Base-by-base conservation (phyloP, 2,797 vertebrate genomes). In the Sus cebifrons region DNA sequence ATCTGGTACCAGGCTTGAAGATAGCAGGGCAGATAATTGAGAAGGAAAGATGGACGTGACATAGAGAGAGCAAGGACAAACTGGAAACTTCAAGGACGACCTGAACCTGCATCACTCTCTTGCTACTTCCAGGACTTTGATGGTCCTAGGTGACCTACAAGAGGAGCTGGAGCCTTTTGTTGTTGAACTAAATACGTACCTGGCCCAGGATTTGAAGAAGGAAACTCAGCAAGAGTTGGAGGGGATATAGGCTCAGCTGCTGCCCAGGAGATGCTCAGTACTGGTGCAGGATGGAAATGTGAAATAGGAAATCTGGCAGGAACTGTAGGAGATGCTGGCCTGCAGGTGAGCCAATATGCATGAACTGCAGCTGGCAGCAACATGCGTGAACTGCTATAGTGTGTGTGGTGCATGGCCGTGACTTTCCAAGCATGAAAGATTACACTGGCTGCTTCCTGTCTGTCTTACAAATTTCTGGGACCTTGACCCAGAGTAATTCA, bases 371-470 rank as follows among this genome's bases (percentile, higher is more conserved):
- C 40, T 64, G 20, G 36, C 8, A 29, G 20, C 0, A 10, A 27
- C 6, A 8, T 3, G 4, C n/a, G 12, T 0, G 17, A 70, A 20
- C 21, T 36, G 2, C 15, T 21, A 0, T 18, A 78, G 54, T 17
- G 52, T 40, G 52, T 40, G 44, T n/a, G 13, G 3, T 15, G 27
- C 27, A 18, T 62, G 18, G 40, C 21, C 25, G 23, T 16, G 54
- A 62, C 60, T 70, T 74, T 32, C 60, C 40, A 36, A 18, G 14
- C 3, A 23, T 52, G 36, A 52, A 52, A 56, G 18, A 6, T 9
- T 25, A 27, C 25, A 15, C 13, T 20, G 18, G 36, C 23, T 23
- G 18, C 29, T 23, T 40, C 17, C 32, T 11, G 82, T 70, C 49
- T 54, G 58, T 49, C 74, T 67, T 58, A 25, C 9, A 29, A 52